Conservation (phyloP, 2,113 vertebrate genomes). For the Saccopteryx bilineata region DNA sequence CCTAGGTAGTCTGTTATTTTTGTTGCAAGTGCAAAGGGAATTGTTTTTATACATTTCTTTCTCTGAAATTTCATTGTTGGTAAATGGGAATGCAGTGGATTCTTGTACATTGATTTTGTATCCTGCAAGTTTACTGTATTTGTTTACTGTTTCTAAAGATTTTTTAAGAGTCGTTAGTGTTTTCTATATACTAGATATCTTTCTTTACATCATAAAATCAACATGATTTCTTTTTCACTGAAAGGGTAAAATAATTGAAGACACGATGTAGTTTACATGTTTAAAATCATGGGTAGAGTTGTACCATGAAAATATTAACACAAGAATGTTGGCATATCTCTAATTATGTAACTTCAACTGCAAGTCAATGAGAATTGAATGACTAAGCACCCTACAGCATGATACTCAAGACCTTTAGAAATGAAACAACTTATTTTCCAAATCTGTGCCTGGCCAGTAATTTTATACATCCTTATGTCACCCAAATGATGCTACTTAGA, state of each 20-base stretch:
- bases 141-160: neutral
- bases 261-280: neutral
- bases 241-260: neutral
- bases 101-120: neutral
- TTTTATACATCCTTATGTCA: rapidly evolving
- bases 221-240: neutral
- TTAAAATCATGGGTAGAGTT: neutral
- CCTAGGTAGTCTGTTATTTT: no score
- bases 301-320: no score
- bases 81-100: neutral
- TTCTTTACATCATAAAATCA: neutral
- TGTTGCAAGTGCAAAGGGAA: no score
- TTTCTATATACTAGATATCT: neutral
- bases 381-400: rapidly evolving
- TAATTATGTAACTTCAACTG: rapidly evolving
- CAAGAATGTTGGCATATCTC: neutral
- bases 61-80: neutral
- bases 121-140: neutral
- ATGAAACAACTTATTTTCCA: neutral
- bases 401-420: neutral
- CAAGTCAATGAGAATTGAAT: rapidly evolving
- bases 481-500: rapidly evolving
- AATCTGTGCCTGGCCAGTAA: neutral
- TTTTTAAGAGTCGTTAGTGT: neutral
- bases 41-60: no score